Evolutionary conservation across 2,797 vertebrate species (phyloP).

Genomic region (Carapus acus): DNA sequence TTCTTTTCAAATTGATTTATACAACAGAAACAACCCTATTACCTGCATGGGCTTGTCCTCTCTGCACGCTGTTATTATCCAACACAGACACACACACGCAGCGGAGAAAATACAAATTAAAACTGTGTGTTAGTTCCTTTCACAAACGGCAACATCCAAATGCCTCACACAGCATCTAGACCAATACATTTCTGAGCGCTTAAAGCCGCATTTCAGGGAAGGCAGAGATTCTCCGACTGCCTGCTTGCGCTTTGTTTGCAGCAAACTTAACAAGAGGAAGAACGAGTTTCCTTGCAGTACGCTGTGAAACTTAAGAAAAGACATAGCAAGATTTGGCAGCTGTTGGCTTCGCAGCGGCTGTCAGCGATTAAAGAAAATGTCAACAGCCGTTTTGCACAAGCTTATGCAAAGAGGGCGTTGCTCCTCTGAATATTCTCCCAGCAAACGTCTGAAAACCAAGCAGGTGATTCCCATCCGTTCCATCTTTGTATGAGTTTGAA

Average conservation of each 20-base stretch:
- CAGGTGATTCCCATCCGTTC: constrained; percentile 63
- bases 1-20: constrained; percentile 31
- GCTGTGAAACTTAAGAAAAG: constrained; percentile 62
- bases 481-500: constrained; percentile 32
- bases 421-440: constrained; percentile 55
- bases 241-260: not conserved
- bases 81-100: constrained; percentile 2
- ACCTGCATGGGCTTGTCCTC: constrained; percentile 27
- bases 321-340: constrained; percentile 54
- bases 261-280: constrained; percentile 53
- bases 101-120: constrained; percentile 15
- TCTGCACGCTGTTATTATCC: too few species aligned
- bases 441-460: constrained; percentile 66
- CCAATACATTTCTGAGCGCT: too few species aligned
- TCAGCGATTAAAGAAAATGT: constrained; percentile 77
- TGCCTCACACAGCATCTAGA: too few species aligned
- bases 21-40: constrained; percentile 25
- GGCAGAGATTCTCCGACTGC: not conserved
- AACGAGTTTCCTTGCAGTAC: constrained; percentile 43
- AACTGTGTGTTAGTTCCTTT: constrained; percentile 24
- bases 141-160: constrained; percentile 31
- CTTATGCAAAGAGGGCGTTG: constrained; percentile 65
- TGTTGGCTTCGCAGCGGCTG: constrained; percentile 51
- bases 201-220: not conserved
- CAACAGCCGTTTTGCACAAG: constrained; percentile 72